Percentiles rank a stretch among this genome's conserved stretches.
Conservation (phyloP, 2,888 invertebrate genomes). For the Exocentrus adspersus region DNA sequence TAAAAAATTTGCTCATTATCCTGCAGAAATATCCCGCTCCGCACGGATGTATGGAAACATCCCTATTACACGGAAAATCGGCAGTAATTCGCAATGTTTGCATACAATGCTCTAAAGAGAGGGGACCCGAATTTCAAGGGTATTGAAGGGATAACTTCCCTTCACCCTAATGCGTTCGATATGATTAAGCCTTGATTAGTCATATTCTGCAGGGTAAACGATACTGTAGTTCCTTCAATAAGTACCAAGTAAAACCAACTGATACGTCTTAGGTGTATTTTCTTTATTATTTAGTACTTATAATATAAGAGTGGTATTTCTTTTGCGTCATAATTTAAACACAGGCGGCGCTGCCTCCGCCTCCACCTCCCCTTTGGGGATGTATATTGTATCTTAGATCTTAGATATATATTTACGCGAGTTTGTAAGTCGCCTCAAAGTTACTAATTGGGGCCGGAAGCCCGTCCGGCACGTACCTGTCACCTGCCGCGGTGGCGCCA, state of each 20-base stretch:
- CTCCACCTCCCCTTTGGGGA: background rate
- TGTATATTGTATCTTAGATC: conserved; percentile 17
- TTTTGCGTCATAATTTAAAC: no score
- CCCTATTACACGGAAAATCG: conserved; percentile 27
- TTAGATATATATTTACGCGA: conserved; percentile 37
- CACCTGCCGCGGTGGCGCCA: conserved; percentile 56
- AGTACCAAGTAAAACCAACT: background rate
- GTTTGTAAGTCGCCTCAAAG: conserved; percentile 45
- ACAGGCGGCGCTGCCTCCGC: no score
- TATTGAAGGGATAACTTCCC: conserved; percentile 28
- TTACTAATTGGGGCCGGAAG: conserved; percentile 53
- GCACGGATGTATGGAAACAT: no score
- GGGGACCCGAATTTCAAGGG: conserved; percentile 25
- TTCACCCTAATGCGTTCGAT: conserved; percentile 33
- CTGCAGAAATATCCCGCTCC: no score
- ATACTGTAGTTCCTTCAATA: background rate
- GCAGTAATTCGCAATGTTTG: conserved; percentile 35
- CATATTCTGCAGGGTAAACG: conserved; percentile 26
- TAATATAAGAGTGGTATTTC: no score
- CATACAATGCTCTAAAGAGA: conserved; percentile 29
- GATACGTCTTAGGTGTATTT: background rate
- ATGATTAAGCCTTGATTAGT: conserved; percentile 37
- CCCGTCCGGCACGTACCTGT: conserved; percentile 57
- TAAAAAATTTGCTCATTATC: no score
- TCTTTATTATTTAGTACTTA: no score